phyloP scores from a whole-genome alignment of 2,888 invertebrate species.

The Apotomis betuletana region DNA sequence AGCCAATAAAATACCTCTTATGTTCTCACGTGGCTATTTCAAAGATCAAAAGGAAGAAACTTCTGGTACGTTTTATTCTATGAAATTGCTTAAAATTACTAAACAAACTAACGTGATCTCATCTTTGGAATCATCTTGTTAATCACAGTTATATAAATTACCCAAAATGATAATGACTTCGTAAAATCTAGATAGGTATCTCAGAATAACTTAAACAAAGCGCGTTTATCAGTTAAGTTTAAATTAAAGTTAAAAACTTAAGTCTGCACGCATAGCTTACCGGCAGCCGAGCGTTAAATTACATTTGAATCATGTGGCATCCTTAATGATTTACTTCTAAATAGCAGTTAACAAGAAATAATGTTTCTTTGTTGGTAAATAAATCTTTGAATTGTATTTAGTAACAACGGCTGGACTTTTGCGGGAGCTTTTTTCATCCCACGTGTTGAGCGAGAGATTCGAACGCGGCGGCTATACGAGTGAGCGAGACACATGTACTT shows the following conservation, averaged over 20 bases:
- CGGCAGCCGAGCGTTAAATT: constrained; percentile 47
- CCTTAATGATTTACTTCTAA: constrained; percentile 12
- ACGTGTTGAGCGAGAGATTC: too few species aligned
- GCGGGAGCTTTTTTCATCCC: too few species aligned
- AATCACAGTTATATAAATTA: not conserved
- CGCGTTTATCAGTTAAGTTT: constrained; percentile 29
- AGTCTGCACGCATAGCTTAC: constrained; percentile 45
- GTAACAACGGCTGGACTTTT: too few species aligned
- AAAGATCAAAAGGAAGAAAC: too few species aligned
- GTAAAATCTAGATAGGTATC: constrained; percentile 14
- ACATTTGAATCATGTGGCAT: constrained; percentile 28
- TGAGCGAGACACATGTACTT: too few species aligned
- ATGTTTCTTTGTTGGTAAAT: not conserved
- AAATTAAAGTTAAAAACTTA: constrained; percentile 33
- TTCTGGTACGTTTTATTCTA: too few species aligned
- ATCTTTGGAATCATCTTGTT: not conserved
- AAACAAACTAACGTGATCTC: too few species aligned
- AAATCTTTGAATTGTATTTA: not conserved
- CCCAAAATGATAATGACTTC: not conserved
- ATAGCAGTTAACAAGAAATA: constrained; percentile 4
- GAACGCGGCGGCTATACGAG: too few species aligned
- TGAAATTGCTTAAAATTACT: too few species aligned
- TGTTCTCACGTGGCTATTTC: too few species aligned
- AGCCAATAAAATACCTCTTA: too few species aligned
- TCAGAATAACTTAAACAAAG: constrained; percentile 9